These are phyloP conservation scores for Spizaetus ornatus DNA, from an alignment of 2,113 vertebrate species.

Conservation along the genomic window DNA sequence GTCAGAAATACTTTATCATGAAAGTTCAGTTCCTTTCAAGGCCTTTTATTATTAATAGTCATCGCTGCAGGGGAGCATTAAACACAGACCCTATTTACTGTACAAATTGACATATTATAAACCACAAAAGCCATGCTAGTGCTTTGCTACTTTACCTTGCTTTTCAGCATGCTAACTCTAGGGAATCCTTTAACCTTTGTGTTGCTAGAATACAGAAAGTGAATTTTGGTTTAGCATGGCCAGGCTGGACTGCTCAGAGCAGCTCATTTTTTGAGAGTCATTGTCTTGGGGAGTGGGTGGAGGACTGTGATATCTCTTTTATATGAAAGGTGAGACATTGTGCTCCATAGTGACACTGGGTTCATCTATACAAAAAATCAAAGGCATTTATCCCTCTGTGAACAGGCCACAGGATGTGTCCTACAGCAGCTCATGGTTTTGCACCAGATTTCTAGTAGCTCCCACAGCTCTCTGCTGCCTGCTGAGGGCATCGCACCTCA, in stretches of 20 bases:
- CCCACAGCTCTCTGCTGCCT: background rate
- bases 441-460: background rate
- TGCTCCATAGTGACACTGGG: background rate
- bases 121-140: conserved; percentile 26
- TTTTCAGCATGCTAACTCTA: background rate
- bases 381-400: background rate
- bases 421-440: background rate
- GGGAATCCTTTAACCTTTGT: conserved; percentile 9
- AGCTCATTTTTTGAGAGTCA: background rate
- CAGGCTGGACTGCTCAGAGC: background rate
- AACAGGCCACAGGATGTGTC: background rate
- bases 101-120: conserved; percentile 63
- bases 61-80: conserved; percentile 44
- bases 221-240: background rate
- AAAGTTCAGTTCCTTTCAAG: conserved; percentile 66
- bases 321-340: background rate
- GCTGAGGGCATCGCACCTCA: background rate
- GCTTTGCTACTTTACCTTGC: conserved; percentile 17
- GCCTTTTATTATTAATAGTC: conserved; percentile 60
- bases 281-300: background rate
- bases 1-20: conserved; percentile 64
- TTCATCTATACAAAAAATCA: background rate
- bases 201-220: background rate
- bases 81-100: conserved; percentile 57
- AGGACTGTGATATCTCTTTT: background rate